Evolutionary conservation across 2,113 vertebrate genomes (phyloP).

Genomic region (Perca schrenkii): DNA sequence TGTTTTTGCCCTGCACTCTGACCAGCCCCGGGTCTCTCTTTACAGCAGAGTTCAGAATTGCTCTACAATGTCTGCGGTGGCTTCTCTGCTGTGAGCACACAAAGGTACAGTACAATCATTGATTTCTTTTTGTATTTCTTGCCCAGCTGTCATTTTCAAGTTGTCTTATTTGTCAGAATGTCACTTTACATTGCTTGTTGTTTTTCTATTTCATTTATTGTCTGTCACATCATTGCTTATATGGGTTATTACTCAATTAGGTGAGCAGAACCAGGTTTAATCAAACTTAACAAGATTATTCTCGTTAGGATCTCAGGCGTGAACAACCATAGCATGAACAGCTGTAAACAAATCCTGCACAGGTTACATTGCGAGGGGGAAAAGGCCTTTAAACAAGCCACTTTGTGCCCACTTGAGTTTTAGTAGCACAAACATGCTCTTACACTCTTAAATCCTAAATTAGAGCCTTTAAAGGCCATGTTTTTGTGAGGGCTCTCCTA

Average conservation of each 20-base stretch:
- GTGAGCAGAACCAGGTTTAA: background rate
- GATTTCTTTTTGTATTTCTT: constrained; percentile 1
- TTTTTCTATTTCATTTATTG: background rate
- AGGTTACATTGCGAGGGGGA: constrained; percentile 12
- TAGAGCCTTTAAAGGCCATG: background rate
- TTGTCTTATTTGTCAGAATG: background rate
- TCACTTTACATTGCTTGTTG: background rate
- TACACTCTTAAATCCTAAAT: constrained; percentile 10
- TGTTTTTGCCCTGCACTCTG: constrained; percentile 73
- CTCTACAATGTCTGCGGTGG: constrained; percentile 82
- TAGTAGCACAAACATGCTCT: constrained; percentile 2
- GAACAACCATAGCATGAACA: background rate
- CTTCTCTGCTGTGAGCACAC: constrained; percentile 82
- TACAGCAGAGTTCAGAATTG: constrained; percentile 80
- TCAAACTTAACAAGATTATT: constrained; percentile 19
- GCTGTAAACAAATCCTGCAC: constrained; percentile 43
- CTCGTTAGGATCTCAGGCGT: background rate
- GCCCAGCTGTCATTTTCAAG: background rate
- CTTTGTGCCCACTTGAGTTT: constrained; percentile 3
- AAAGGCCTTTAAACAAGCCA: background rate
- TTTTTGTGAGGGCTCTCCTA: background rate
- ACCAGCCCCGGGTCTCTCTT: constrained; percentile 65
- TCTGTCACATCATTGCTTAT: constrained; percentile 18
- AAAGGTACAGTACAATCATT: constrained; percentile 70
- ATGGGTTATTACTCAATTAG: background rate